Percentiles rank a stretch among this genome's conserved stretches.
Conservation (phyloP, 2,113 vertebrate species). For the Candoia aspera region DNA sequence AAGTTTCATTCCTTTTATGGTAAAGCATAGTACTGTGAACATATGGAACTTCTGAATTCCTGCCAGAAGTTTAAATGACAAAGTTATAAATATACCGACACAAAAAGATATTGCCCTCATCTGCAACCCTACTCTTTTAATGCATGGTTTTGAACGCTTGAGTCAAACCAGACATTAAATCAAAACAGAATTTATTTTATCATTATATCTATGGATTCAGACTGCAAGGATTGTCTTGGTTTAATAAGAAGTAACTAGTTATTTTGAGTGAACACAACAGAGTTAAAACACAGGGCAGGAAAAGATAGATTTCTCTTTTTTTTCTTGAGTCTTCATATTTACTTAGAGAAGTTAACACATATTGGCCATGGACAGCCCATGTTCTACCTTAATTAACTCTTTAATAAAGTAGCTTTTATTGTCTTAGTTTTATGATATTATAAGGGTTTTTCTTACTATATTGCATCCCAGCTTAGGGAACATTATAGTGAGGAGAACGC, state of each 20-base stretch:
- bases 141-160: constrained; percentile 64
- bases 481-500: neutral
- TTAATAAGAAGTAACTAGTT: constrained; percentile 28
- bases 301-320: neutral
- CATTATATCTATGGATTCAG: constrained; percentile 60
- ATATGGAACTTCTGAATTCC: constrained; percentile 78
- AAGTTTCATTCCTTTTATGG: constrained; percentile 77
- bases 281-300: neutral
- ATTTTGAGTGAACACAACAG: constrained; percentile 3
- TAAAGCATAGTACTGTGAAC: constrained; percentile 75
- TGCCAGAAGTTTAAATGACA: constrained; percentile 81
- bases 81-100: constrained; percentile 77
- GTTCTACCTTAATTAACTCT: neutral
- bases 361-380: neutral
- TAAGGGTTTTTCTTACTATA: neutral
- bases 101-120: constrained; percentile 6
- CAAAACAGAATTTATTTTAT: constrained; percentile 58
- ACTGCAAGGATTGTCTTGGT: constrained; percentile 23
- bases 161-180: constrained; percentile 72
- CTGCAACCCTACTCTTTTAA: constrained; percentile 52
- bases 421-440: neutral
- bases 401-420: neutral
- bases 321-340: constrained; percentile 2
- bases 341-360: neutral
- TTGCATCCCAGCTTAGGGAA: neutral